phyloP scores from a whole-genome alignment of 2,113 vertebrate species.

The cattle (Bos taurus) region ARS-UCD2.0 NC_037344.1:8157001-8157500 shows the following conservation, averaged over 20 bases:
- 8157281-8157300: not conserved
- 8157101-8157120: not conserved
- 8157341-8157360: slow-evolving; percentile 15
- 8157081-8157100: not conserved
- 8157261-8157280: not conserved
- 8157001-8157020: not conserved
- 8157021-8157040: not conserved
- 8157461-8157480: slow-evolving; percentile 63
- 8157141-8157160: not conserved
- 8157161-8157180: not conserved
- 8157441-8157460: slow-evolving; percentile 68
- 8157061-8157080: not conserved
- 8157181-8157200: not conserved
- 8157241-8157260: not conserved
- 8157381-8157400: slow-evolving; percentile 54
- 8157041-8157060: not conserved
- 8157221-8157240: not conserved
- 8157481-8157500: slow-evolving; percentile 63
- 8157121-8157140: not conserved
- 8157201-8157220: not conserved
- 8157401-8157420: slow-evolving; percentile 53
- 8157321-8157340: slow-evolving; percentile 40
- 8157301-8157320: slow-evolving; percentile 22
- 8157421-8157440: slow-evolving; percentile 63
- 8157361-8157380: slow-evolving; percentile 43